phyloP scores from a whole-genome alignment of 64 coral and sea anemone genomes.

The Montipora cactus region DNA sequence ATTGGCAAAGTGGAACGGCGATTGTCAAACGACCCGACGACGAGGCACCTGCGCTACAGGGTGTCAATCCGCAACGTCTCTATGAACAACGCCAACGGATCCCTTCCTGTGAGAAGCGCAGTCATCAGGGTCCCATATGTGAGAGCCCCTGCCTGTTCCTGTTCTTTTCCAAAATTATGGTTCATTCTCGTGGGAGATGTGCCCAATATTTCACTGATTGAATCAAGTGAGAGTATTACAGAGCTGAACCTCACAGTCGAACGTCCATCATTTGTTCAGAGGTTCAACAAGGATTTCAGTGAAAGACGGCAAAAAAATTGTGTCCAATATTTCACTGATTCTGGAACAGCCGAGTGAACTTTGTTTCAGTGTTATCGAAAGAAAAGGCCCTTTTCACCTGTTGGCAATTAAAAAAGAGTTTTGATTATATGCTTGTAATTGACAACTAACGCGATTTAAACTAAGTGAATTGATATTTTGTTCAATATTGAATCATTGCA shows the following conservation, averaged over 20 bases:
- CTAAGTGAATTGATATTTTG: no score
- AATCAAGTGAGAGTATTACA: neutral
- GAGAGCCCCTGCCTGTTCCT: constrained; percentile 28
- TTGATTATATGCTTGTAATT: neutral
- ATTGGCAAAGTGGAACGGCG: constrained; percentile 29
- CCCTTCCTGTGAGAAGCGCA: neutral
- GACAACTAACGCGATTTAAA: no score
- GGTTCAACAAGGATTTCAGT: neutral
- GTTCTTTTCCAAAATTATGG: constrained; percentile 36
- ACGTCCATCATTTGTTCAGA: constrained; percentile 33
- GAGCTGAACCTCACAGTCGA: constrained; percentile 32
- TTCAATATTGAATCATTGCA: no score
- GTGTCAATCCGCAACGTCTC: constrained; percentile 37
- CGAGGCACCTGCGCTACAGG: constrained; percentile 31
- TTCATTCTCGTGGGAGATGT: constrained; percentile 67
- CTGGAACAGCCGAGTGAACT: neutral
- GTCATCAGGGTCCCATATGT: constrained; percentile 62
- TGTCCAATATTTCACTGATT: neutral
- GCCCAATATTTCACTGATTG: neutral
- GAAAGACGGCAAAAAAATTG: constrained; percentile 29
- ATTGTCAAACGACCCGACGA: constrained; percentile 32
- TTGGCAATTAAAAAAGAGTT: neutral
- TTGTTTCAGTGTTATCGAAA: neutral
- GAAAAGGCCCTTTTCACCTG: neutral
- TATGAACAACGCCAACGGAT: constrained; percentile 40